Base-by-base conservation (phyloP, 2,888 invertebrate species). In the Elegia similella region DNA sequence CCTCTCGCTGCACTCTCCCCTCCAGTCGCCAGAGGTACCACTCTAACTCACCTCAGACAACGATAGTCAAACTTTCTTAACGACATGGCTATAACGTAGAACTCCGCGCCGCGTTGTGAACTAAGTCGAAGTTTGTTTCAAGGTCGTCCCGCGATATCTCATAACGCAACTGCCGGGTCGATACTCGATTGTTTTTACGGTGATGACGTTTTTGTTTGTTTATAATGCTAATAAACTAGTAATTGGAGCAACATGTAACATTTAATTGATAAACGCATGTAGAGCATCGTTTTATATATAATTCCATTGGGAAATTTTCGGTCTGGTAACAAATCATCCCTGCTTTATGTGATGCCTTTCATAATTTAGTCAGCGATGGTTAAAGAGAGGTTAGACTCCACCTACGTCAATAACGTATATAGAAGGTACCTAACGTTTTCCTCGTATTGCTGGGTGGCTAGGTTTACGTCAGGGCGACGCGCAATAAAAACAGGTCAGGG, bases 11-110 rank as follows among this genome's bases (percentile, higher is more conserved):
- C 95, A 62, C 93, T 95, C 84, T 96, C 96, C 72, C 96, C 96
- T 67, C 94, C 95, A 76, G 95, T 94, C 80, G 93, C 93, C 89
- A 93, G 96, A 94, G 96, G 96, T 96, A 87, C 80, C 75, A 70
- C 71, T 78, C 76, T 72, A 71, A 67, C 67, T 73, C 72, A 71
- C 75, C 76, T 75, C 76, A 65, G 69, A 82, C 84, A 76, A 75
- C 78, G 77, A 78, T 81, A 79, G 63, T 75, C 84, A 79, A 88
- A 89, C 87, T 88, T 88, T 81, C 84, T 80, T 88, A 88, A 88
- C 84, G 87, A 88, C 82, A 77, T 75, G 76, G 80, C 81, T 79
- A 78, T 86, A 84, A 84, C 82, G 72, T 69, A 78, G 74, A 84
- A 87, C 85, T 87, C 77, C 74, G 75, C 85, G 86, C 76, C 75